Evolutionary conservation across 2,888 invertebrate genomes (phyloP).

Genomic region (Aspidiotus rigidus): DNA sequence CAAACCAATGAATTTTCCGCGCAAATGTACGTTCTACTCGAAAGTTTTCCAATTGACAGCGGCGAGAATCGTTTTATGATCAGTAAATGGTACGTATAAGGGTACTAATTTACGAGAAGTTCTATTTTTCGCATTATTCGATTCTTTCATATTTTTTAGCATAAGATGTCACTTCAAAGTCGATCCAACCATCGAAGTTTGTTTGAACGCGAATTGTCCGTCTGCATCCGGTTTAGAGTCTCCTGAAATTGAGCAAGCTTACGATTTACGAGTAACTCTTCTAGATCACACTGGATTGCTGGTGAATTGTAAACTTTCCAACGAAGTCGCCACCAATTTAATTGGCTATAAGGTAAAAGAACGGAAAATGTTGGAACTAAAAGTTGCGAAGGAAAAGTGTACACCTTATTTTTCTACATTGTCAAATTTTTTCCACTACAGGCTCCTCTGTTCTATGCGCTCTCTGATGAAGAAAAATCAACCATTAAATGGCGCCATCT

Average conservation of each 20-base stretch:
- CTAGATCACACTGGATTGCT: slow-evolving; percentile 63
- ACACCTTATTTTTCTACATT: not conserved
- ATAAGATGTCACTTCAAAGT: slow-evolving; percentile 38
- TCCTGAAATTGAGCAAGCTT: slow-evolving; percentile 42
- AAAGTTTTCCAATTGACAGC: slow-evolving; percentile 60
- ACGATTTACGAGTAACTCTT: slow-evolving; percentile 55
- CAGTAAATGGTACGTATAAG: slow-evolving; percentile 46
- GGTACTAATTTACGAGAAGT: slow-evolving; percentile 35
- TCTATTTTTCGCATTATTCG: not conserved
- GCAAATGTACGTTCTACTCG: slow-evolving; percentile 56
- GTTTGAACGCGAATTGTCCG: slow-evolving; percentile 44
- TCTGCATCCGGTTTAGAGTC: slow-evolving; percentile 40
- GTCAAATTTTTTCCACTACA: slow-evolving; percentile 39
- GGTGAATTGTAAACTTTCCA: slow-evolving; percentile 50
- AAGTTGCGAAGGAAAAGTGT: not conserved
- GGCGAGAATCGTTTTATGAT: slow-evolving; percentile 44
- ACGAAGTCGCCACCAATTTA: slow-evolving; percentile 52
- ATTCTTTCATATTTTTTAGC: slow-evolving; percentile 36
- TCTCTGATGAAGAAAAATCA: slow-evolving; percentile 49
- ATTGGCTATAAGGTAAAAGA: slow-evolving; percentile 47
- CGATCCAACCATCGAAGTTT: slow-evolving; percentile 39
- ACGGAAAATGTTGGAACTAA: slow-evolving; percentile 7
- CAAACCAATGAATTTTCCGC: slow-evolving; percentile 57
- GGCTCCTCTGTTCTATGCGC: slow-evolving; percentile 49
- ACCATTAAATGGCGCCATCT: slow-evolving; percentile 56